Evolutionary conservation across 2,797 vertebrate species (phyloP), one percentile per base, ranked within the genome.

Genomic region (Melanotaenia maccullochi): DNA sequence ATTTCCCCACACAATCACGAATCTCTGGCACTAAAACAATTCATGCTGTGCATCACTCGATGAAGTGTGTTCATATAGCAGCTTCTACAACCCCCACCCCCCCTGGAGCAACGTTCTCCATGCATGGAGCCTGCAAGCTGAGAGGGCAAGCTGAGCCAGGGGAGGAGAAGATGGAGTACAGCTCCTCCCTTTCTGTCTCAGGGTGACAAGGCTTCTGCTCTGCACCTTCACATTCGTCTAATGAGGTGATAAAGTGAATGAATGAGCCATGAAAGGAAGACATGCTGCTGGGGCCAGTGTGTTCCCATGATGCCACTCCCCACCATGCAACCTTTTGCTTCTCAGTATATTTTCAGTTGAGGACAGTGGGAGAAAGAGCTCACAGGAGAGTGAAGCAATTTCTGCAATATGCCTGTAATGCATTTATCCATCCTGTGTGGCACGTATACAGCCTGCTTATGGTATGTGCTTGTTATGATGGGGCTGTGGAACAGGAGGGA

Each of bases 171-270:
- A 91, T 87, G 82, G 84, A 90, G 85, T 74, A 49, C 16, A 57
- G 61, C 81, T 87, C 90, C 85, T 89, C 85, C 85, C 65, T 79
- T 36, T 83, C 83, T 83, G 89, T 93, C 89, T 92, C 85, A 74
- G 77, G 82, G 87, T 92, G 90, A 93, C 90, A 86, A 78, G 89
- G 71, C 86, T 84, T 91, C 85, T 90, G 85, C 83, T 83, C 81
- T 69, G 83, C 87, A 90, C 92, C 88, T 90, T 83, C 90, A 83
- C 90, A 78, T 93, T 88, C 83, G 30, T 89, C 89, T 94, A 92
- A 94, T 92, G 91, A 93, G 93, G 90, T 93, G 91, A 93, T 94
- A 89, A 94, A 92, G 89, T 92, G 89, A 93, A 92, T 88, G 93
- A 92, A 93, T 92, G 93, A 92, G 87, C 88, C 91, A 93, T 93